Percentiles rank a stretch among this genome's conserved stretches.
Conservation (phyloP, 2,888 invertebrate species). For the Drepanosiphum platanoidis region DNA sequence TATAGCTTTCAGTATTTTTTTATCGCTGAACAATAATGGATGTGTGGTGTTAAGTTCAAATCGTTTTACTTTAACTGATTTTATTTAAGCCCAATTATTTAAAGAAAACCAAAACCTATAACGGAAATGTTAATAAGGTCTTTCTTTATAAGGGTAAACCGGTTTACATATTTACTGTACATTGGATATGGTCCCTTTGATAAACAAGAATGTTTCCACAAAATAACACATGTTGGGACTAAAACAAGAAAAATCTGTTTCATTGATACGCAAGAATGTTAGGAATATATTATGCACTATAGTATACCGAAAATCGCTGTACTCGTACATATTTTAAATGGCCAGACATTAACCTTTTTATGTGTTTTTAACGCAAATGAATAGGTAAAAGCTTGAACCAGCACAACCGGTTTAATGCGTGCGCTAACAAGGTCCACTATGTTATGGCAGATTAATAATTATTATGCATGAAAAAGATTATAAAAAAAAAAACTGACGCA, state of each 20-base stretch:
- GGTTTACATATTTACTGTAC: slow-evolving; percentile 29
- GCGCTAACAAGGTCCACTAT: slow-evolving; percentile 48
- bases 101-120: slow-evolving; percentile 12
- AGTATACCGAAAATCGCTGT: background rate
- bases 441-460: slow-evolving; percentile 54
- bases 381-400: slow-evolving; percentile 31
- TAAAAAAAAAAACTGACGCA: slow-evolving; percentile 31
- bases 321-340: background rate
- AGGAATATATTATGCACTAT: background rate
- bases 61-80: background rate
- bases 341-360: slow-evolving; percentile 29
- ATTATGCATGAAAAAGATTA: slow-evolving; percentile 50
- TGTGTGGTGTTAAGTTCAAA: too few species aligned
- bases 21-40: too few species aligned
- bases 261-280: background rate
- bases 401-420: slow-evolving; percentile 53
- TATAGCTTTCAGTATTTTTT: too few species aligned
- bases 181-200: slow-evolving; percentile 12
- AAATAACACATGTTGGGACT: slow-evolving; percentile 6
- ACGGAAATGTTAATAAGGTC: slow-evolving; percentile 39
- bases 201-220: slow-evolving; percentile 16
- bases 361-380: slow-evolving; percentile 43
- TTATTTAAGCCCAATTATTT: background rate
- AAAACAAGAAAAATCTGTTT: slow-evolving; percentile 12
- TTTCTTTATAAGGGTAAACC: background rate